Evolutionary conservation across 2,888 invertebrate species (phyloP), one percentile per base, ranked within the genome.

Genomic region (Itoplectis maculator): DNA sequence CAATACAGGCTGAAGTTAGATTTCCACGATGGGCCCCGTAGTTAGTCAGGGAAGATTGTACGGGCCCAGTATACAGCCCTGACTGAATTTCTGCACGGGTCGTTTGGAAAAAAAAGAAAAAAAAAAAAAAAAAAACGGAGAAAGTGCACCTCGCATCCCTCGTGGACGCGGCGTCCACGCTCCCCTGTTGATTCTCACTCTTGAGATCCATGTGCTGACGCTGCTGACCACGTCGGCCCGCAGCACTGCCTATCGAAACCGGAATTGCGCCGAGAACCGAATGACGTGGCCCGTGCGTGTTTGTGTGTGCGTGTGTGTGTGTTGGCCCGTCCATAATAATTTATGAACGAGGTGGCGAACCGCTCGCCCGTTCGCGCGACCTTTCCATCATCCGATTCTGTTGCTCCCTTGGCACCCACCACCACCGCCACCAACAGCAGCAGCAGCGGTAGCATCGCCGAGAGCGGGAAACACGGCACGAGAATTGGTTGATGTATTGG

Each of bases 361-460:
- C 45, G 40, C 29, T 9, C 47, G 6, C 23, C 9, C 9, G 7
- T 0, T 2, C 59, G 45, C 59, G 45, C 59, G 72, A 72, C 72
- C 72, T 72, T 72, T 72, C 59, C 35, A 35, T 59, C 59, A 35
- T 59, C 45, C 59, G 47, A 72, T 72, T 59, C 35, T 47, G 59
- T 72, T 59, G 3, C 45, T 61, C 59, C 35, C 72, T 40, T 56
- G 54, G 61, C 37, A 20, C 23, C 15, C 54, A 47, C 2, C 9
- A 9, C 35, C 68, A 15, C 20, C 63, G 7, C 20, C 29, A 63
- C 18, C 37, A 47, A 2, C 40, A n/a, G n/a, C n/a, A n/a, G n/a
- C n/a, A n/a, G n/a, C n/a, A n/a, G n/a, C n/a, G 29, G 29, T 5
- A 29, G 29, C 29, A 5, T 29, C 29, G 29, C 29, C 29, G 29